Percentiles rank a stretch among this genome's conserved stretches.
Evolutionary conservation across 2,113 vertebrate species (phyloP).

Genomic region (Brachirus orientalis): DNA sequence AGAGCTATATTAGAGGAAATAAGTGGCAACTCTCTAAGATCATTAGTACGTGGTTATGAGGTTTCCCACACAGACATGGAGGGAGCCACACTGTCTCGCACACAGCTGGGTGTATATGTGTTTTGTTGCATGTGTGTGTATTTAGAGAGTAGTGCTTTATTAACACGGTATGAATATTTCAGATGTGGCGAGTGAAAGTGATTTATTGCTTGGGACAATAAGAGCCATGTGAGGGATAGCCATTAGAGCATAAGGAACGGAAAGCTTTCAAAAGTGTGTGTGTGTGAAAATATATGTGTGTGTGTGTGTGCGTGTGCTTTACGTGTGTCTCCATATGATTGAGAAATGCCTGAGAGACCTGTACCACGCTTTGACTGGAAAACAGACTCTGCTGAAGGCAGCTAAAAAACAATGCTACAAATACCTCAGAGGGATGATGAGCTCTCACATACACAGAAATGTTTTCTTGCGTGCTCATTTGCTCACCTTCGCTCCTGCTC

Average conservation of each 20-base stretch:
- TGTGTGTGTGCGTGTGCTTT: constrained; percentile 17
- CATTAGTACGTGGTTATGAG: constrained; percentile 29
- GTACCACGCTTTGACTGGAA: constrained; percentile 31
- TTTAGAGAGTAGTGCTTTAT: constrained; percentile 52
- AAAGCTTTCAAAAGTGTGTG: constrained; percentile 25
- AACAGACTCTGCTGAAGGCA: constrained; percentile 28
- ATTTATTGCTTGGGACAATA: constrained; percentile 69
- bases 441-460: constrained; percentile 52
- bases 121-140: constrained; percentile 9
- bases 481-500: constrained; percentile 40
- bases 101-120: background rate
- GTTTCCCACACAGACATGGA: constrained; percentile 27
- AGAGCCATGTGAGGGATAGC: constrained; percentile 29
- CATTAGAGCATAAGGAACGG: constrained; percentile 39
- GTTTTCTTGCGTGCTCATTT: constrained; percentile 57
- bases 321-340: constrained; percentile 22
- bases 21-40: constrained; percentile 19
- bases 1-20: constrained; percentile 34
- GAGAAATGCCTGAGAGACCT: constrained; percentile 38
- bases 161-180: constrained; percentile 71
- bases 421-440: constrained; percentile 65
- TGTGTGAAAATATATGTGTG: constrained; percentile 9
- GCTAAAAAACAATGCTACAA: constrained; percentile 66
- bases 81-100: constrained; percentile 19
- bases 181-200: constrained; percentile 53